Base-by-base conservation (phyloP, 2,113 vertebrate genomes). In the Actenoides hombroni region DNA sequence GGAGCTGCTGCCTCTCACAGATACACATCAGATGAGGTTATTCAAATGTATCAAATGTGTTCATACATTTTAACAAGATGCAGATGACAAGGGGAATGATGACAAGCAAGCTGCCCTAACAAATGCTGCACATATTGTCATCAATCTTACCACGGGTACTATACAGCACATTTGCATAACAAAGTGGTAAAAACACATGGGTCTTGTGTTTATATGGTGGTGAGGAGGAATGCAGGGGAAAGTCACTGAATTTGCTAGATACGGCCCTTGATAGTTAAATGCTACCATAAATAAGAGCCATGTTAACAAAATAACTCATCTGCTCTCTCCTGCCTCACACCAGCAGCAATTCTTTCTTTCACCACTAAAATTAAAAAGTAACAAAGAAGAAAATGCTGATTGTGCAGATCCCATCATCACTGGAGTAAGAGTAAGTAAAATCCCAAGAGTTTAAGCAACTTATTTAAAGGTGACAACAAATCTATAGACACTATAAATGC, bases 71-170 rank as follows among this genome's bases (percentile, higher is more conserved):
- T 79, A 92, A 94, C 23, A 7, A 64, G 57, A 75, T 84, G 60
- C 49, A 69, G 63, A 79, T 56, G 61, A 87, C 49, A 87, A 44
- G 86, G 56, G 20, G 48, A 92, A 91, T 1, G 2, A 75, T 31
- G 65, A 57, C 57, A 87, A 74, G 82, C 74, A 83, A 92, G 78
- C 78, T 94, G 64, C 87, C 82, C 91, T 91, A 94, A 83, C 78
- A 73, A 73, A 92, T 37, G 53, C 84, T 73, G 44, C 49, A 74
- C 54, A 10, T 64, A 80, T 83, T 93, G 90, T 92, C 75, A 65
- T 60, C 85, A 28, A 8, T 49, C 61, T 76, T 60, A 61, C 3
- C 37, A 54, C 4, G 54, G 79, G 76, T 70, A 60, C 29, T 88
- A 46, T 31, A 26, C 13, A 61, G 59, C 17, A 63, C 9, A 82